Conservation (phyloP, 2,888 invertebrate genomes). For the Dolichomitus sp. region DNA sequence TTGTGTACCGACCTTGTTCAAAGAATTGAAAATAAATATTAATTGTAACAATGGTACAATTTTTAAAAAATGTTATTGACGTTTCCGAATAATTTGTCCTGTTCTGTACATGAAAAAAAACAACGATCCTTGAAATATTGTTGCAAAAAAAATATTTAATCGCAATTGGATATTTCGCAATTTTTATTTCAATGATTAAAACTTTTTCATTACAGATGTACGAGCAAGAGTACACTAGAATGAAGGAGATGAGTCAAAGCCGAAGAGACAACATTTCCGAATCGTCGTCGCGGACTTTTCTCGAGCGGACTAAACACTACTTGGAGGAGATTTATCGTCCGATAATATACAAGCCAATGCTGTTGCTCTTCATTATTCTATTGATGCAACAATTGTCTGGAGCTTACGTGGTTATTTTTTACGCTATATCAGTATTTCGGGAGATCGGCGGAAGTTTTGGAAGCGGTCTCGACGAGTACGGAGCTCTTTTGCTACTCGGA, state of each 20-base stretch:
- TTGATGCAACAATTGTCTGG: conserved; percentile 88
- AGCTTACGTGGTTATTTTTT: conserved; percentile 88
- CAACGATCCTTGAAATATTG: no score
- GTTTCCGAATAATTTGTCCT: background rate
- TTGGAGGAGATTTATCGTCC: conserved; percentile 75
- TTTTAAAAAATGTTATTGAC: background rate
- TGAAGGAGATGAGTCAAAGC: conserved; percentile 69
- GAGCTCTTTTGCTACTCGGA: conserved; percentile 87
- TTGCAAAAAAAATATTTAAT: no score
- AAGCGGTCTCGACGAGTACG: conserved; percentile 86
- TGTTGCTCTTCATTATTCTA: conserved; percentile 86
- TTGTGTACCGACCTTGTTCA: conserved; percentile 62
- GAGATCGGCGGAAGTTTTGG: conserved; percentile 86
- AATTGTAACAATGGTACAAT: background rate
- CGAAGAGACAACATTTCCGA: conserved; percentile 55
- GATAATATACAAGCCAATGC: conserved; percentile 87
- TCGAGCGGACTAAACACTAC: conserved; percentile 71
- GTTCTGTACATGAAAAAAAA: background rate
- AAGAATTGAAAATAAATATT: background rate
- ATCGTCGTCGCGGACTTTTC: background rate
- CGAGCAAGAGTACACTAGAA: conserved; percentile 74
- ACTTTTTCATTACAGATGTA: conserved; percentile 70
- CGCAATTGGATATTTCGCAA: no score
- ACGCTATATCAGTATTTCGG: conserved; percentile 87
- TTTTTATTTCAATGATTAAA: background rate